A percentile compares a stretch with the other conserved stretches of the same genome.
Conservation (phyloP, 1,140 invertebrate genomes). For the Acromyrmex heyeri region DNA sequence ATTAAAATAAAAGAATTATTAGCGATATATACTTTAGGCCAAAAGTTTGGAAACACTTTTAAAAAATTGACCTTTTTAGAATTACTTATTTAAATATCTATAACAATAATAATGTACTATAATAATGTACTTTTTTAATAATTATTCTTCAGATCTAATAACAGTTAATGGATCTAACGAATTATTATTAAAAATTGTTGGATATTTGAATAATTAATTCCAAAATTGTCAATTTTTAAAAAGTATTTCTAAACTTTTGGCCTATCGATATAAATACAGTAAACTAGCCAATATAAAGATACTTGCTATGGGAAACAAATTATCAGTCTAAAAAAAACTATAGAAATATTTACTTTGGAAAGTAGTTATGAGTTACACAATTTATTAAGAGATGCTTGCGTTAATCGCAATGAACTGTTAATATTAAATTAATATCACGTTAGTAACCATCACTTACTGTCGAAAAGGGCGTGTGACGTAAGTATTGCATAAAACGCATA, state of each 20-base stretch:
- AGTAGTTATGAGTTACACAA: slow-evolving; percentile 1
- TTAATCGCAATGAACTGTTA: background rate
- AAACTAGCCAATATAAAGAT: background rate
- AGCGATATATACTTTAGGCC: background rate
- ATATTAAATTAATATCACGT: slow-evolving; percentile 10
- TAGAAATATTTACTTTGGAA: background rate
- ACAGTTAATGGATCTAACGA: too few relatives aligned
- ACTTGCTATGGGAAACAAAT: background rate
- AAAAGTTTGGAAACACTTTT: too few relatives aligned
- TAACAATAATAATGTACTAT: too few relatives aligned
- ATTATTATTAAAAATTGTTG: too few relatives aligned
- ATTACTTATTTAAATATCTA: too few relatives aligned
- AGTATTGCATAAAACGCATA: slow-evolving; percentile 14
- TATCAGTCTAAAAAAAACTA: background rate
- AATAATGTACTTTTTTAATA: too few relatives aligned
- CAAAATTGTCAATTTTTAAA: too few relatives aligned
- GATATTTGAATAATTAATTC: too few relatives aligned
- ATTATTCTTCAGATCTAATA: too few relatives aligned
- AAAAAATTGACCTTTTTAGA: too few relatives aligned
- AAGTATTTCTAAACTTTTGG: too few relatives aligned
- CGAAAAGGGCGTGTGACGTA: background rate
- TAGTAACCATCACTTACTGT: background rate
- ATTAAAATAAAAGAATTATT: slow-evolving; percentile 20
- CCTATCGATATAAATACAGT: background rate
- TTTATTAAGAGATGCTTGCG: background rate